phyloP scores from a whole-genome alignment of 2,113 vertebrate species.

The Vireo altiloquus region DNA sequence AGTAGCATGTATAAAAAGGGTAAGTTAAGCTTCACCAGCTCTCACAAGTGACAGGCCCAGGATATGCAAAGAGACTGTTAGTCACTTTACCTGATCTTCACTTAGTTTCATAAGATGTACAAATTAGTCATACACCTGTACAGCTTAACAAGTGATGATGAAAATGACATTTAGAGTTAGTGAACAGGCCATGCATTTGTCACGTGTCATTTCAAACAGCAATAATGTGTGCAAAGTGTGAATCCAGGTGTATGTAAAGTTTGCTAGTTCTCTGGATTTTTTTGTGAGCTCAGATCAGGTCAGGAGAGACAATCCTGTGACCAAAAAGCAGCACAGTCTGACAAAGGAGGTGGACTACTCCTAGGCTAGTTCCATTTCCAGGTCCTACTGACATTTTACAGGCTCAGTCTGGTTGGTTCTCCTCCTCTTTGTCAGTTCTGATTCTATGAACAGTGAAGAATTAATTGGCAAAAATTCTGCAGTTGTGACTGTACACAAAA shows the following conservation, averaged over 20 bases:
- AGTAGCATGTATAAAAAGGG: not conserved
- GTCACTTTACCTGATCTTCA: not conserved
- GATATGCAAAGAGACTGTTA: too few relatives aligned
- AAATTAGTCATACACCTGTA: not conserved
- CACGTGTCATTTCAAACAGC: not conserved
- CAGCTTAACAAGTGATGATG: not conserved
- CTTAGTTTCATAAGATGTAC: not conserved
- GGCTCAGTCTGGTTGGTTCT: not conserved
- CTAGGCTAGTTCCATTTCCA: not conserved
- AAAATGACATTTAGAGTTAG: not conserved
- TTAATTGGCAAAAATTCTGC: not conserved
- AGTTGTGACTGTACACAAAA: not conserved
- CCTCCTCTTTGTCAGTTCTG: not conserved
- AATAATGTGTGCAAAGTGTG: not conserved
- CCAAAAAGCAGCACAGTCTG: not conserved
- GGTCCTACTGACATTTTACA: not conserved
- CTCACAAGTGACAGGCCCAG: fast-evolving
- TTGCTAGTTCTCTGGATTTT: not conserved
- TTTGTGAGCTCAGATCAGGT: not conserved
- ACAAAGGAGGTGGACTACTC: not conserved
- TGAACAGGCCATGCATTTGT: not conserved
- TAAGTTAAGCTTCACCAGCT: not conserved
- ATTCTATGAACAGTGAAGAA: not conserved
- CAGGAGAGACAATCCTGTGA: not conserved
- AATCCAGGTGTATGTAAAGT: not conserved